Base-by-base conservation (phyloP, 2,113 vertebrate species). In the Eptesicus fuscus region DNA sequence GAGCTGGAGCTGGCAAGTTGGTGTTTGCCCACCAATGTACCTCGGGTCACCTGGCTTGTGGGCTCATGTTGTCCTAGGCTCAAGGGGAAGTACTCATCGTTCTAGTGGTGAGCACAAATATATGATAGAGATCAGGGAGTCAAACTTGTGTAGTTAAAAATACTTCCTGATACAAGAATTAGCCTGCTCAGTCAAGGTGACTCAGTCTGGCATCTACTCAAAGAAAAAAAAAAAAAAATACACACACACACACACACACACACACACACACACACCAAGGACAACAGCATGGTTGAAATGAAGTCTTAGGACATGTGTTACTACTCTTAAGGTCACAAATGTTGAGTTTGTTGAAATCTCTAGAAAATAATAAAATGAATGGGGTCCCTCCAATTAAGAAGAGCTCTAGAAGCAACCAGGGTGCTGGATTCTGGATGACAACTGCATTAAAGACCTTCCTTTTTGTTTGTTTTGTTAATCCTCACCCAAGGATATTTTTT, bases 131-230 rank as follows among this genome's bases (percentile, higher is more conserved):
- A 93, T 61, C 44, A 95, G 32, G n/a, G 23, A 83, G 32, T 12
- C 85, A 74, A 40, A 90, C 14, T 7, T 2, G 22, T n/a, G 9
- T 35, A 30, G 4, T n/a, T 56, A 76, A 51, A 90, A 90, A 67
- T 53, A 0, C 28, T 90, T 84, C 74, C 65, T 61, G 13, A 47
- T 80, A 30, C 20, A 74, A 88, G 83, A 94, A 87, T 79, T 51
- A 89, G 47, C 44, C n/a, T 92, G 80, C 32, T 59, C 47, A 32
- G 40, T 35, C 25, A 86, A 93, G 94, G 90, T 86, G 79, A 85
- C 83, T 83, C 23, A 13, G 40, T 61, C 44, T 83, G 53, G 79
- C 69, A 69, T 47, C 40, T 83, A 22, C 23, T 69, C 77, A 84
- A 42, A 76, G 42, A 37, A 84, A 85, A 37, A 37, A 37, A 37